Evolutionary conservation across 2,888 invertebrate genomes (phyloP).

Genomic region (Catocala sponsa): DNA sequence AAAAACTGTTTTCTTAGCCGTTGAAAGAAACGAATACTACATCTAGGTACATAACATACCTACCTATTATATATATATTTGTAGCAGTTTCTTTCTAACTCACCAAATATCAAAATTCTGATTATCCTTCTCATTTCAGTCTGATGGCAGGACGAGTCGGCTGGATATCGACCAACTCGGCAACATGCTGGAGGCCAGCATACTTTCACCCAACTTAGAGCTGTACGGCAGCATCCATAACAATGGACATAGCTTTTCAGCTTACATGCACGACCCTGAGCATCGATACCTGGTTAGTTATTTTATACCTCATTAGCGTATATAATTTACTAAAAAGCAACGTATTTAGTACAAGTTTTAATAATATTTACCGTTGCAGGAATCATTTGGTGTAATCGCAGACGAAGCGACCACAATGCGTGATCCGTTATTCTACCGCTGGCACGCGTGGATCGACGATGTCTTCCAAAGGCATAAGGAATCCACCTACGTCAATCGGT

Average conservation of each 20-base stretch:
- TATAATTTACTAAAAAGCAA: no score
- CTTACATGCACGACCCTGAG: slow-evolving; percentile 92
- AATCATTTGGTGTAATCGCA: slow-evolving; percentile 93
- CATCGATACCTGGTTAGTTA: slow-evolving; percentile 90
- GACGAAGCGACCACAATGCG: slow-evolving; percentile 95
- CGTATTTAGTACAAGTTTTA: not conserved
- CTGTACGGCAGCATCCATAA: slow-evolving; percentile 93
- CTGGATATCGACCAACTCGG: slow-evolving; percentile 91
- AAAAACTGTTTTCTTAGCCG: no score
- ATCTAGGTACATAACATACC: no score
- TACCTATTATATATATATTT: no score
- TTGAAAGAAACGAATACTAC: no score
- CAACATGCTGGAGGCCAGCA: slow-evolving; percentile 91
- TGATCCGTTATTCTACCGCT: slow-evolving; percentile 95
- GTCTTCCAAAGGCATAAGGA: slow-evolving; percentile 92
- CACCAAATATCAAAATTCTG: no score
- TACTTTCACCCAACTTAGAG: slow-evolving; percentile 89
- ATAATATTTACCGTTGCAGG: slow-evolving; percentile 77
- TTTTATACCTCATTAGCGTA: no score
- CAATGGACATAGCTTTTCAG: slow-evolving; percentile 91
- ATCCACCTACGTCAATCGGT: slow-evolving; percentile 70
- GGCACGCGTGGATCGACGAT: slow-evolving; percentile 93
- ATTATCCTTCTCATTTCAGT: slow-evolving; percentile 61
- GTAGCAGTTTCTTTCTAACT: no score
- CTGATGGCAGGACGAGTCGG: slow-evolving; percentile 78